Base-by-base conservation (phyloP, 2,113 vertebrate genomes). In the Amphiprion percula region DNA sequence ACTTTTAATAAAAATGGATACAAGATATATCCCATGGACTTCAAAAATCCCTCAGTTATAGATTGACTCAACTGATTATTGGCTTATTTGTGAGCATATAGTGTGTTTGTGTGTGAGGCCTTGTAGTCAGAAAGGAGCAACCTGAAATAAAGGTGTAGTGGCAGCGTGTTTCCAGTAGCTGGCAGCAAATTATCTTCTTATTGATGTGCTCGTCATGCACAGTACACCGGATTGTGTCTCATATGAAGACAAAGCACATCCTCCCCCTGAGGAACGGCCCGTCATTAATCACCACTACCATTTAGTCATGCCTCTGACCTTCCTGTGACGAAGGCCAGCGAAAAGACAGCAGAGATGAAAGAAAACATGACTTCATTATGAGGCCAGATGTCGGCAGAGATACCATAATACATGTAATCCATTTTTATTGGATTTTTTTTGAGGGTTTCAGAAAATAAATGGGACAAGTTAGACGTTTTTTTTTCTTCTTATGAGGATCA, bases 181-280 rank as follows among this genome's bases (percentile, higher is more conserved):
- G 80, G 84, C 82, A 87, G 86, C 86, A 91, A 49, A 84, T 64
- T 1, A 24, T 79, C 53, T 79, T 65, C 41, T 4, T 66, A 10
- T 11, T 58, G 19, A 41, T 15, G 19, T 55, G 0, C 21, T 66
- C 30, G 2, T 47, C 28, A 23, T 33, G 23, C n/a, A 5, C 60
- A 56, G 56, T 46, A 0, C 4, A 1, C 50, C 26, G 0, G 1
- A 9, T 0, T 17, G 2, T 11, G 37, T 19, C 37, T 60, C 33
- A 16, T 0, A 61, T 4, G 0, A 17, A 56, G 28, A 67, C 17
- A 41, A 28, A 74, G 46, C 63, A 2, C 39, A n/a, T 58, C 21
- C 59, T 44, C 70, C 55, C 44, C 0, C 15, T 17, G 0, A 1
- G 24, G 52, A 0, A 56, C 49, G 19, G 23, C 11, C 4, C 0